Evolutionary conservation across 1,140 invertebrate species (phyloP).

Genomic region (Homalodisca vitripennis): DNA sequence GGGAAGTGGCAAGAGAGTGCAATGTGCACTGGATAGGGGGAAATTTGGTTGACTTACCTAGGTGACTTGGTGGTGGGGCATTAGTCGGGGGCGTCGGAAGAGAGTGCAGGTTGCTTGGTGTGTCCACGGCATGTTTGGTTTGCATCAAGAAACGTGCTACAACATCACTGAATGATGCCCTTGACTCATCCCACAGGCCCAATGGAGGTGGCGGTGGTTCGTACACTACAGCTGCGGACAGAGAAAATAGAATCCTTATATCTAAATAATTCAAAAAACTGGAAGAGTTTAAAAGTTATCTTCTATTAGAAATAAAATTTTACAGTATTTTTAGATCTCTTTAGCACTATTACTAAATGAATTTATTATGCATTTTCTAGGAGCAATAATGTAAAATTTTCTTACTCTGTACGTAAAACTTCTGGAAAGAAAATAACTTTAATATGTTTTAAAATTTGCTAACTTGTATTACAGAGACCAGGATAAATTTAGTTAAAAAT

Average conservation of each 20-base stretch:
- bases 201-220: conserved; percentile 44
- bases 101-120: not conserved
- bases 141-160: conserved; percentile 50
- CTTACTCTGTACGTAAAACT: too few relatives aligned
- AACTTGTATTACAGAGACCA: too few relatives aligned
- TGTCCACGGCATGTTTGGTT: not conserved
- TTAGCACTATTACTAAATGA: not conserved
- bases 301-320: not conserved
- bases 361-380: not conserved
- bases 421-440: too few relatives aligned
- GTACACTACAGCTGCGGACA: conserved; percentile 32
- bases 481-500: too few relatives aligned
- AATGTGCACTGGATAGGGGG: too few relatives aligned
- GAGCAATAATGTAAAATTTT: not conserved
- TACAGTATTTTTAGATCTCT: not conserved
- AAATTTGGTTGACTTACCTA: not conserved
- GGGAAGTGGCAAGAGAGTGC: too few relatives aligned
- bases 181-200: conserved; percentile 59
- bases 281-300: too few relatives aligned
- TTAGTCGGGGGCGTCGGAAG: not conserved
- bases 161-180: conserved; percentile 57
- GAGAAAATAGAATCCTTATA: conserved; percentile 7
- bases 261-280: conserved; percentile 14
- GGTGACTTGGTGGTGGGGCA: not conserved
- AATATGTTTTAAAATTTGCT: too few relatives aligned